A percentile compares a stretch with the other conserved stretches of the same genome.
These are phyloP conservation scores for Silurus meridionalis DNA, from an alignment of 2,113 vertebrate species.

Conservation along the genomic window DNA sequence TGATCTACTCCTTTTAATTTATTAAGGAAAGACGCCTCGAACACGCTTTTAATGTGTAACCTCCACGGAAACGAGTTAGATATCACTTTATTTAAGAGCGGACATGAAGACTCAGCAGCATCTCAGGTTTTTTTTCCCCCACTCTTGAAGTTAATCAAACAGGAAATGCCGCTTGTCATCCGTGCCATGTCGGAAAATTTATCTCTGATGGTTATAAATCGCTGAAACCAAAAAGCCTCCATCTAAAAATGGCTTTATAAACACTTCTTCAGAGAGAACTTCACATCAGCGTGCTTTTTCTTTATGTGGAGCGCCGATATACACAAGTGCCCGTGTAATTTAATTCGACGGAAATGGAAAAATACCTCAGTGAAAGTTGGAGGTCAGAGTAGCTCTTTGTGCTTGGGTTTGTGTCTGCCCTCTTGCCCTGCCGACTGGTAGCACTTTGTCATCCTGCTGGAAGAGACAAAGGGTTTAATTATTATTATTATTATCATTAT, in stretches of 20 bases:
- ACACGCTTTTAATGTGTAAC: no score
- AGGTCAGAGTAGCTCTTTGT: background rate
- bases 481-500: background rate
- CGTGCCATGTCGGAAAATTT: background rate
- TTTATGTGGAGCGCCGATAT: background rate
- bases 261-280: background rate
- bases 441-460: slow-evolving; percentile 37
- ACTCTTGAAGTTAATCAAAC: background rate
- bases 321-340: background rate
- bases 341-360: background rate
- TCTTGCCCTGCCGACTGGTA: background rate
- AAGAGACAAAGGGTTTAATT: slow-evolving; percentile 10
- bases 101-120: background rate
- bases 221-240: background rate
- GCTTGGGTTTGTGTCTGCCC: background rate
- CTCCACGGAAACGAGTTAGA: no score
- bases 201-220: background rate
- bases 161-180: background rate
- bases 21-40: no score
- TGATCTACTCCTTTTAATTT: background rate
- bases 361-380: background rate
- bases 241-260: background rate
- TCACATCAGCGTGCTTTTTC: background rate
- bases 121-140: background rate
- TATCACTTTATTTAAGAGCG: no score